Base-by-base conservation (phyloP, 2,113 vertebrate species). In the Nansenia antarctica region DNA sequence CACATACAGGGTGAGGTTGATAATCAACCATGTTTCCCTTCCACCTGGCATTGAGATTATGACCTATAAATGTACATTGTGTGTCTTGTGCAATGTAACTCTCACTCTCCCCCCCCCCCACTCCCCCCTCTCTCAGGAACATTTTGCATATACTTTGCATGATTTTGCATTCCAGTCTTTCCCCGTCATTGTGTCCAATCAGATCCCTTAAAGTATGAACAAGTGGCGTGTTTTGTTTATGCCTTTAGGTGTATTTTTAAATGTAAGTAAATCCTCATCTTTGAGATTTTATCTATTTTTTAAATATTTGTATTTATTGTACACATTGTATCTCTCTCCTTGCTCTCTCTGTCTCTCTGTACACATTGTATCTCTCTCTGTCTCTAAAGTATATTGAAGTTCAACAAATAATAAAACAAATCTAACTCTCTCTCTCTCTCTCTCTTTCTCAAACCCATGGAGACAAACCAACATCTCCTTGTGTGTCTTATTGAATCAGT, bases 341-440 rank as follows among this genome's bases (percentile, higher is more conserved):
- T 31, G 68, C 72, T 80, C 74, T 20, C 77, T 76, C 76, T 76
- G 60, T 69, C 69, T 75, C 24, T 32, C 64, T 31, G 20, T 14
- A 15, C 15, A n/a, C 52, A 15, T 18, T 83, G 75, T 85, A 89
- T 90, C 92, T 91, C 87, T 93, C 92, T 93, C 92, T 42, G 11
- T 42, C 37, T 90, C 92, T 90, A n/a, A n/a, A n/a, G n/a, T n/a
- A n/a, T n/a, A n/a, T n/a, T n/a, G n/a, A n/a, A n/a, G n/a, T n/a
- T n/a, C n/a, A n/a, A n/a, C n/a, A n/a, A n/a, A n/a, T n/a, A n/a
- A n/a, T n/a, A n/a, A n/a, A n/a, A n/a, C n/a, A n/a, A n/a, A n/a
- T n/a, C 93, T 93, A 2, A 1, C 20, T 18, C 0, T 6, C 47
- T 22, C 47, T 22, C 35, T 8, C 35, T 11, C 9, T 9, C 11